These are phyloP conservation scores for Stichopus horrens DNA, from an alignment of 53 echinoderm and acorn worm genomes.

Conservation along the genomic window DNA sequence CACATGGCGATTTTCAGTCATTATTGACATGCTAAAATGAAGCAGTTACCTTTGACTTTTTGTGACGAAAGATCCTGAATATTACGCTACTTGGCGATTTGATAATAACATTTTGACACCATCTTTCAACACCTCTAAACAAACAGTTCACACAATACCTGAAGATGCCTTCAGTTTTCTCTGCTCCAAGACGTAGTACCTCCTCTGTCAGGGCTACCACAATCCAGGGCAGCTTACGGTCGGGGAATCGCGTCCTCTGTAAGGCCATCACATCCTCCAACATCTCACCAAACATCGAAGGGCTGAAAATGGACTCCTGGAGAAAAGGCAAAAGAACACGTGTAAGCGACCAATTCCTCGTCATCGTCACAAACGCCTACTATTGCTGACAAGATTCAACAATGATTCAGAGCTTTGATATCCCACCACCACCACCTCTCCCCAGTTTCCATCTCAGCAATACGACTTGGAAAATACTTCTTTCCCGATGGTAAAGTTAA, in stretches of 20 bases:
- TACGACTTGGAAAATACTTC: too few species aligned
- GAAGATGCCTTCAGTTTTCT: conserved; percentile 93
- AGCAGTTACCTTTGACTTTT: too few species aligned
- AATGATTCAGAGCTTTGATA: too few species aligned
- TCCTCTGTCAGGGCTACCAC: conserved; percentile 86
- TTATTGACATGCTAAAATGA: too few species aligned
- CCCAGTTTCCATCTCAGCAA: too few species aligned
- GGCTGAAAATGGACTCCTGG: conserved; percentile 88
- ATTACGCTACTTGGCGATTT: too few species aligned
- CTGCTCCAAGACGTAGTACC: conserved; percentile 76
- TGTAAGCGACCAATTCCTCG: background rate
- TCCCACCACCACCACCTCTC: too few species aligned
- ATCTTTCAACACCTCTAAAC: background rate
- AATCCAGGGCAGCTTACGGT: conserved; percentile 65
- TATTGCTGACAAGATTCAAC: too few species aligned
- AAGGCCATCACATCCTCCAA: conserved; percentile 97
- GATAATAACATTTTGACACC: background rate
- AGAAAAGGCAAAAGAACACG: background rate
- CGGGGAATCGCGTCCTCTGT: conserved; percentile 89
- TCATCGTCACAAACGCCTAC: too few species aligned
- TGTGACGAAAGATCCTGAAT: too few species aligned
- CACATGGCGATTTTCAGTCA: too few species aligned
- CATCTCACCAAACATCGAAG: conserved; percentile 94
- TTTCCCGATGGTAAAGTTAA: too few species aligned
- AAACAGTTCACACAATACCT: conserved; percentile 64